Percentiles rank a stretch among this genome's conserved stretches.
These are phyloP conservation scores for Melangyna quadrimaculata DNA, from an alignment of 2,888 invertebrate species.

Conservation along the genomic window DNA sequence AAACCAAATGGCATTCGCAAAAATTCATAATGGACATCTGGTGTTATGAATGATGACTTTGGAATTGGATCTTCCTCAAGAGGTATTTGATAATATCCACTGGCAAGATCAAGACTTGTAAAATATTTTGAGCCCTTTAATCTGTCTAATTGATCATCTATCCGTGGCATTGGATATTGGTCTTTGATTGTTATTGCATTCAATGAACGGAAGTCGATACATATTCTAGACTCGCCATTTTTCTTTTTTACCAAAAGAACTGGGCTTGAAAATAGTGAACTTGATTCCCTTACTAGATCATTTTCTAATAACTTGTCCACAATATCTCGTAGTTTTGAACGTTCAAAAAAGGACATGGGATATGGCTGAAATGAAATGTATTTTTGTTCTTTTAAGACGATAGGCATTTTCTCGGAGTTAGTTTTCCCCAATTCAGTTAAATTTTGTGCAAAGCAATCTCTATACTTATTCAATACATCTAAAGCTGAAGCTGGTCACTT, in stretches of 20 bases:
- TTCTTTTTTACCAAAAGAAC: background rate
- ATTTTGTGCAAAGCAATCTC: background rate
- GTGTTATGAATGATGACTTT: constrained; percentile 72
- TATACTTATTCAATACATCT: background rate
- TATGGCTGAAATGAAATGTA: background rate
- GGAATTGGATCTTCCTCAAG: constrained; percentile 28
- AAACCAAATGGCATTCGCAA: constrained; percentile 65
- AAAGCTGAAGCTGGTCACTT: background rate
- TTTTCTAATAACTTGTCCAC: background rate
- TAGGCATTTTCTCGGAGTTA: background rate
- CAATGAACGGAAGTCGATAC: background rate
- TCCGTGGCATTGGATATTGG: constrained; percentile 61
- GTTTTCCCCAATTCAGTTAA: background rate
- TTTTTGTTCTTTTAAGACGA: background rate
- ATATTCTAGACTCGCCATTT: background rate
- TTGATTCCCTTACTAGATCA: background rate
- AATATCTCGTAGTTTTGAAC: background rate
- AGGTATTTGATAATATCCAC: constrained; percentile 54
- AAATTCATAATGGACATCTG: constrained; percentile 71
- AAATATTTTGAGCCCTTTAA: constrained; percentile 57
- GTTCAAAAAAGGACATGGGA: background rate
- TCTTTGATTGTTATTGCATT: background rate
- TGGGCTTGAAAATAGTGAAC: background rate
- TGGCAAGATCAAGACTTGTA: constrained; percentile 61
- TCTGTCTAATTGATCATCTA: constrained; percentile 52